Base-by-base conservation (phyloP, 2,113 vertebrate genomes). In the Vicugna pacos region DNA sequence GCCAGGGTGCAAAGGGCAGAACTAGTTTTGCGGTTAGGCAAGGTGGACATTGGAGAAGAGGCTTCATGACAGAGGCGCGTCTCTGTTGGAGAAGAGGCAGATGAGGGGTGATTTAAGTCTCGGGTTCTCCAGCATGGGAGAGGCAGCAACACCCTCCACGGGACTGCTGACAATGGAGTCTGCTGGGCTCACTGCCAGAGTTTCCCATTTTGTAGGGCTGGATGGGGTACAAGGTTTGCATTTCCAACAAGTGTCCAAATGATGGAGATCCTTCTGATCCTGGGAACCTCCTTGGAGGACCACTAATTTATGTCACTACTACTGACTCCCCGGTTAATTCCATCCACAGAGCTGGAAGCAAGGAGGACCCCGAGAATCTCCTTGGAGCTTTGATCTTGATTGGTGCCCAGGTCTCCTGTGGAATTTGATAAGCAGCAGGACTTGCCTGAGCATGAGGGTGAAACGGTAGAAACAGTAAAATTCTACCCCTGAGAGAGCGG, bases 91-190 rank as follows among this genome's bases (percentile, higher is more conserved):
- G 38, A 46, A 58, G 38, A 46, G 52, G 22, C 52, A 11, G 3
- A 4, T 12, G 17, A 15, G 11, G 28, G 0, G 3, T 42, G 67
- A 77, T 24, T 35, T 64, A 76, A 1, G 24, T 8, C 38, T 52
- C n/a, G 14, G 11, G 10, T 50, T 75, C 38, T 62, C 79, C 80
- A 50, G 5, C 14, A 14, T 16, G 4, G 50, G 22, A 19, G 62
- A 2, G 16, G 3, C 5, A 32, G 28, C 16, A 42, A 3, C 4
- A 26, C 9, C 9, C 12, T 46, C 35, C 11, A 6, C 0, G 26
- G 20, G 35, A 20, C 38, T 69, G 35, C 6, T 17, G n/a, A 13
- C 7, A 9, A 20, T 5, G 15, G 15, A 14, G 7, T 5, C 35
- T 50, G 1, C n/a, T 52, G 28, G 42, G n/a, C 19, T 67, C 14